Base-by-base conservation (phyloP, 2,888 invertebrate genomes). In the Salpingus planirostris region DNA sequence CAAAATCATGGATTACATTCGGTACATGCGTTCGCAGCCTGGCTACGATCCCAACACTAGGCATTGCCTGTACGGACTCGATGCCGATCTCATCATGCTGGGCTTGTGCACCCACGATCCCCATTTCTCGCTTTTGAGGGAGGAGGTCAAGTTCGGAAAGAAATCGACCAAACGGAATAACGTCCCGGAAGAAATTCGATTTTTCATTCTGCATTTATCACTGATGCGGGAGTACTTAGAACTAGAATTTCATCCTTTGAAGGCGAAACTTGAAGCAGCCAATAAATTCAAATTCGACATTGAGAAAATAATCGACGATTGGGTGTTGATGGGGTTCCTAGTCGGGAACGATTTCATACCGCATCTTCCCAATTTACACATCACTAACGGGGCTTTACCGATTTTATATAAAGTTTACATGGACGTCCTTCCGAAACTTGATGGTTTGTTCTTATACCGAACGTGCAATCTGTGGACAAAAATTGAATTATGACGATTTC, bases 341-440 rank as follows among this genome's bases (percentile, higher is more conserved):
- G 89, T 97, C 7, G 97, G 97, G 42, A 98, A 98, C 59, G 97
- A 98, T 65, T 98, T 98, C 64, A 88, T 98, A 52, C 97, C 97
- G 1, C 80, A 95, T 68, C 70, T 97, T 43, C 97, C 97, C 2
- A 82, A 92, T 63, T 74, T 98, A 62, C 92, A 97, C 62, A 97
- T 98, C 45, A 78, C 78, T 46, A 83, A 86, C 54, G 90, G 91
- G 54, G 91, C 92, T 8, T 65, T 97, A 42, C 87, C 92, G 0
- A 59, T 86, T 40, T 68, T 98, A 22, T 96, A 92, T 66, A 74
- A 77, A 51, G 83, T 83, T 1, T 96, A 98, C 64, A 92, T 83
- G 67, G 74, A 78, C 27, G 79, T 92, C 21, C 68, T 95, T 50
- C 92, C 92, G 1, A 76, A 76, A 21, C 70, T 96, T 44, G 84